These are phyloP conservation scores for Halcyon senegalensis DNA, from an alignment of 2,113 vertebrate genomes.

Conservation along the genomic window DNA sequence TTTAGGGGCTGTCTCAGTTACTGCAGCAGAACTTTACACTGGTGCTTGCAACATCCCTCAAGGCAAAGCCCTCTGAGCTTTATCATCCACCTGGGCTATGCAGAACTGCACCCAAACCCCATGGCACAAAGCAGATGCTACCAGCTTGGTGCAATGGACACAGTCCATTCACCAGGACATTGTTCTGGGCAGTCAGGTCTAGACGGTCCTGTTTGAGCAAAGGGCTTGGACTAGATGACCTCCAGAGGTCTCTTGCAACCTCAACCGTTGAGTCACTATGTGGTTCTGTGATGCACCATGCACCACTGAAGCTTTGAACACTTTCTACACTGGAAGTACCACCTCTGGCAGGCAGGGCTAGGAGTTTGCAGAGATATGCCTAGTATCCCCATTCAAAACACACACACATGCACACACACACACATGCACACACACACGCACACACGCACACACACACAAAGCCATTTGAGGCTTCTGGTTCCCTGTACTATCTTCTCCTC, in stretches of 20 bases:
- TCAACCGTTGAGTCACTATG: not conserved
- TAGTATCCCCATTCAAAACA: not conserved
- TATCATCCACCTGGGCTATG: not conserved
- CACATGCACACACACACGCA: not conserved
- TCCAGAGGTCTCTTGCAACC: not conserved
- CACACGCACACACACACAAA: not conserved
- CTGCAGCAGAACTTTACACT: not conserved
- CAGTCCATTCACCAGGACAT: not conserved
- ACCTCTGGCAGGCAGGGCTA: not conserved
- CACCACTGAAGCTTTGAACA: not conserved
- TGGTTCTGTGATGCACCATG: not conserved
- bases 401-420: not conserved
- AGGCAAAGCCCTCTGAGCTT: not conserved
- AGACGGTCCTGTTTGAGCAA: not conserved
- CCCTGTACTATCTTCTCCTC: not conserved
- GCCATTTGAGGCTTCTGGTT: not conserved
- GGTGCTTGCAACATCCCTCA: not conserved
- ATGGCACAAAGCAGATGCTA: not conserved
- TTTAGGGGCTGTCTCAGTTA: not conserved
- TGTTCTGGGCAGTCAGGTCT: not conserved
- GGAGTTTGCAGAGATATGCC: not conserved
- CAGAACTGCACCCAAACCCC: not conserved
- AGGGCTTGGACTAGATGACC: not conserved
- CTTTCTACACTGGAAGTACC: not conserved
- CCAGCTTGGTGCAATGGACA: not conserved